Conservation (phyloP, 2,113 vertebrate species). For the Podilymbus podiceps region DNA sequence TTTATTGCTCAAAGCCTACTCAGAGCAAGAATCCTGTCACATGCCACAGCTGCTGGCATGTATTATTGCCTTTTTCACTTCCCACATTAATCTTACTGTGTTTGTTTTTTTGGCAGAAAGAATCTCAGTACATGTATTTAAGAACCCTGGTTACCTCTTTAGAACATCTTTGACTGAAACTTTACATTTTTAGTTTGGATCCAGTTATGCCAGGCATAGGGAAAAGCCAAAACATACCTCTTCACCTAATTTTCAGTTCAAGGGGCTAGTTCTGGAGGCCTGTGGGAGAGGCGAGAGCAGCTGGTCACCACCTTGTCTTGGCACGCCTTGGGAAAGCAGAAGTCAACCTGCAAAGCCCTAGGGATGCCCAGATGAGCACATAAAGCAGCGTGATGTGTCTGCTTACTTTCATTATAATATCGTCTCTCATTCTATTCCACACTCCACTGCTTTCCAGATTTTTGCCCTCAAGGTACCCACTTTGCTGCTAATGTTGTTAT, state of each 20-base stretch:
- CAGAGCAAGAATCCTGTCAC: not conserved
- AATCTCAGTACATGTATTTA: not conserved
- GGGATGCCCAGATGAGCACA: not conserved
- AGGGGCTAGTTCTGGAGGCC: not conserved
- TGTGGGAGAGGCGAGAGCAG: not conserved
- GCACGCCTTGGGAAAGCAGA: not conserved
- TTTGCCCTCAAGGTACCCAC: slow-evolving; percentile 31
- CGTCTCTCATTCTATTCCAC: not conserved
- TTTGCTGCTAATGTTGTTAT: slow-evolving; percentile 38
- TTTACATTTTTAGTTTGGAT: not conserved
- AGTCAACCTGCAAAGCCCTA: not conserved
- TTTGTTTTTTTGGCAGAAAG: not conserved
- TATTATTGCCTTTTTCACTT: not conserved
- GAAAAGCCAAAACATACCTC: not conserved
- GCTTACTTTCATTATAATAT: not conserved
- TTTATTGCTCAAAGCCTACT: slow-evolving; percentile 37
- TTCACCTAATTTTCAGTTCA: not conserved
- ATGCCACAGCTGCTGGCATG: not conserved
- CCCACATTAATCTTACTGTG: not conserved
- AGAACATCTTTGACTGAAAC: not conserved
- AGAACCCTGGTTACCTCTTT: not conserved
- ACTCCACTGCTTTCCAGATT: slow-evolving; percentile 37
- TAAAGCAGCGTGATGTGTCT: not conserved
- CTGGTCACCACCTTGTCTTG: not conserved
- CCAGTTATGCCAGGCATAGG: not conserved